Evolutionary conservation across 2,888 invertebrate genomes (phyloP).

Genomic region (Lissocephala sabroskyi): DNA sequence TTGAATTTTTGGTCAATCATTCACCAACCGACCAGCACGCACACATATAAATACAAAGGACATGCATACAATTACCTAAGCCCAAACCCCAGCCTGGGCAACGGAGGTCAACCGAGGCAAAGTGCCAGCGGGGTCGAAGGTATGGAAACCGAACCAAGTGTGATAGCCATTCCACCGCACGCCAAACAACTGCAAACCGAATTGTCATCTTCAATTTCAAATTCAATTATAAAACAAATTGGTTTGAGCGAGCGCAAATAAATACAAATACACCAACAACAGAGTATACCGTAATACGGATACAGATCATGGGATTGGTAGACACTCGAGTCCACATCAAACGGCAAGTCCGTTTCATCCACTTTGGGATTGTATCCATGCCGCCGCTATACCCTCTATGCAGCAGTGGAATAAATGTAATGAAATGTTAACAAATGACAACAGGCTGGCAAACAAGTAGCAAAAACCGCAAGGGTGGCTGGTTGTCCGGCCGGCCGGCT

Average conservation of each 20-base stretch:
- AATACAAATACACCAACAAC: slow-evolving; percentile 26
- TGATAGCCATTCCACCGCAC: slow-evolving; percentile 27
- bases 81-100: slow-evolving; percentile 26
- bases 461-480: slow-evolving; percentile 52
- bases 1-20: slow-evolving; percentile 55
- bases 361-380: slow-evolving; percentile 56
- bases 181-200: slow-evolving; percentile 62
- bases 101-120: slow-evolving; percentile 33
- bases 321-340: slow-evolving; percentile 46
- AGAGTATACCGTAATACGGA: background rate
- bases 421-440: slow-evolving; percentile 66
- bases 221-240: slow-evolving; percentile 71
- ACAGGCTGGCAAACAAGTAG: slow-evolving; percentile 53
- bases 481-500: background rate
- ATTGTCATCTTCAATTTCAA: slow-evolving; percentile 71
- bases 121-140: too few relatives aligned
- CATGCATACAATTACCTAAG: slow-evolving; percentile 53
- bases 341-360: slow-evolving; percentile 59
- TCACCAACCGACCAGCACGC: slow-evolving; percentile 12
- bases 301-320: slow-evolving; percentile 5
- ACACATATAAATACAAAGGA: slow-evolving; percentile 13
- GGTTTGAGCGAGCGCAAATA: slow-evolving; percentile 59
- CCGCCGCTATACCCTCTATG: slow-evolving; percentile 6
- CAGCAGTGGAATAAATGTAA: slow-evolving; percentile 54
- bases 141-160: slow-evolving; percentile 2